Evolutionary conservation across 1,140 invertebrate species (phyloP).

Genomic region (Cherax destructor): DNA sequence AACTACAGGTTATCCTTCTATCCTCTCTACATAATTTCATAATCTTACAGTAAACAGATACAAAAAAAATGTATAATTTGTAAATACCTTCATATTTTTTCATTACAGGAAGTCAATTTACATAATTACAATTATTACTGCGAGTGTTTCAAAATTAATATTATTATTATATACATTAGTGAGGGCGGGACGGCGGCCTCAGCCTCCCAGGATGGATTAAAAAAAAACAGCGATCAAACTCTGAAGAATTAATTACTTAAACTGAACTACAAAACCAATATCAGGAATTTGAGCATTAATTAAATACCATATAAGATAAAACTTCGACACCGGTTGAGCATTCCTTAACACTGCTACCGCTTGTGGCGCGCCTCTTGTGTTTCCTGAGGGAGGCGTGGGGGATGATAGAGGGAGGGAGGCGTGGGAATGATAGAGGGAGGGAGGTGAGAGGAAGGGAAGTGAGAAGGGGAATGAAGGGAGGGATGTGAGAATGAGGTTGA

Average conservation of each 20-base stretch:
- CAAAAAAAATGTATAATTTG: too few species aligned
- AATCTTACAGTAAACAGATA: too few species aligned
- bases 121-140: background rate
- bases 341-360: slow-evolving; percentile 35
- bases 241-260: slow-evolving; percentile 59
- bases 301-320: slow-evolving; percentile 49
- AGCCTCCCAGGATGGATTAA: background rate
- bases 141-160: background rate
- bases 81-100: background rate
- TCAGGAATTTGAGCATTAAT: slow-evolving; percentile 55
- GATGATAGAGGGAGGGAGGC: background rate
- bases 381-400: slow-evolving; percentile 6
- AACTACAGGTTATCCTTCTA: too few species aligned
- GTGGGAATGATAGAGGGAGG: background rate
- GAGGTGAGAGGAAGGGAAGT: background rate
- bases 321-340: slow-evolving; percentile 24
- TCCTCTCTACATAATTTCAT: too few species aligned
- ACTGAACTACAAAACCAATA: slow-evolving; percentile 54
- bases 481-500: background rate
- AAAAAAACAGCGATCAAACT: slow-evolving; percentile 39
- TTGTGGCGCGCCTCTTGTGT: background rate
- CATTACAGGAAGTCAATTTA: background rate
- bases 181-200: too few species aligned
- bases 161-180: background rate
- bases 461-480: background rate